Conservation (phyloP, 2,888 invertebrate genomes). For the Meteorus cinctellus region DNA sequence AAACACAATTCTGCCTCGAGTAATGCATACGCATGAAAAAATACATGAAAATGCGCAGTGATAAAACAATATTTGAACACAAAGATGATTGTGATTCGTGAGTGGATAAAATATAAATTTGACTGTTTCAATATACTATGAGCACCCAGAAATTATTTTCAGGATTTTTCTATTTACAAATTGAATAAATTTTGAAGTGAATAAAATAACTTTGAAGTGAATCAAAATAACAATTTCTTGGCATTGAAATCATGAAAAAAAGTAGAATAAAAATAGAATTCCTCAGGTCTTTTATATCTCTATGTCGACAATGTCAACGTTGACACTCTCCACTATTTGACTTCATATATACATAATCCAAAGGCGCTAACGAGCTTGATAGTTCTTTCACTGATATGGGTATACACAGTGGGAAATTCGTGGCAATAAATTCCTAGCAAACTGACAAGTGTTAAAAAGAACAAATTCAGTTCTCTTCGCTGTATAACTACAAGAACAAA, state of each 20-base stretch:
- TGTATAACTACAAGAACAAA: background rate
- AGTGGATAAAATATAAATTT: too few relatives aligned
- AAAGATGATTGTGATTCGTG: too few relatives aligned
- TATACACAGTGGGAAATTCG: background rate
- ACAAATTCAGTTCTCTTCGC: background rate
- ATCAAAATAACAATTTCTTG: background rate
- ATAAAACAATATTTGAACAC: too few relatives aligned
- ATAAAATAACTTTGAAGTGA: background rate
- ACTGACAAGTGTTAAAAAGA: background rate
- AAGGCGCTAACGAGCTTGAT: background rate
- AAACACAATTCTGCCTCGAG: too few relatives aligned
- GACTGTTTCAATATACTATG: too few relatives aligned
- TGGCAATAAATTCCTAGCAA: background rate
- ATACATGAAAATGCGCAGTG: too few relatives aligned
- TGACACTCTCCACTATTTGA: background rate
- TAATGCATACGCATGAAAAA: too few relatives aligned
- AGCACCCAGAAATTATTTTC: too few relatives aligned
- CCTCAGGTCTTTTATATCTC: background rate
- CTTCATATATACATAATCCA: background rate
- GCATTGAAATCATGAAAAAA: background rate
- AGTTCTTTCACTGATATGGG: background rate
- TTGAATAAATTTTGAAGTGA: background rate
- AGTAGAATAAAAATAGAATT: background rate
- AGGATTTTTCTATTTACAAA: background rate
- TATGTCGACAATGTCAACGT: background rate